Evolutionary conservation across 2,113 vertebrate species (phyloP).

Genomic region (Rhynchomys soricoides): DNA sequence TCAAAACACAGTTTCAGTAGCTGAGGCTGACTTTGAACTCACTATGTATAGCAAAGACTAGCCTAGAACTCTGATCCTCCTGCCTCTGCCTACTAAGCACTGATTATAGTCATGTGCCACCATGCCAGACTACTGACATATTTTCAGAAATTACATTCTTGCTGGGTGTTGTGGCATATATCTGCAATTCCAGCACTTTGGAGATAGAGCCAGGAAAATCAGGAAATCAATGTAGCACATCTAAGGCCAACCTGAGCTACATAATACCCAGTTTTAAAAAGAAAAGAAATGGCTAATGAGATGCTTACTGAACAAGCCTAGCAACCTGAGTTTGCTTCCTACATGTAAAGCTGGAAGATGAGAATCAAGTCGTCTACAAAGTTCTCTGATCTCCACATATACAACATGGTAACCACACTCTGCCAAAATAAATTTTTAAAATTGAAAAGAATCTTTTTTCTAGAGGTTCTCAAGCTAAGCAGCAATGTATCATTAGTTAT

Average conservation of each 20-base stretch:
- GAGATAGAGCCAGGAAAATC: not conserved
- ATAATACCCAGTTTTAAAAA: not conserved
- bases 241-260: not conserved
- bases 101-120: not conserved
- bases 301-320: not conserved
- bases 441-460: not conserved
- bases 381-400: not conserved
- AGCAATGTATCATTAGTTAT: not conserved
- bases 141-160: constrained; percentile 22
- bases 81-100: not conserved
- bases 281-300: not conserved
- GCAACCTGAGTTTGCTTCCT: not conserved
- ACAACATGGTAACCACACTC: not conserved
- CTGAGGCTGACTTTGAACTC: not conserved
- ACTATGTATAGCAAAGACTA: not conserved
- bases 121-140: not conserved
- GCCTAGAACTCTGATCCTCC: not conserved
- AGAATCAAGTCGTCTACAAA: not conserved
- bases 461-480: not conserved
- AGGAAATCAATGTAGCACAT: not conserved
- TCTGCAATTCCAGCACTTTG: not conserved
- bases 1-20: not conserved
- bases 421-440: not conserved
- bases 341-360: not conserved
- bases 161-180: not conserved